Evolutionary conservation across 2,113 vertebrate genomes (phyloP), one percentile per base, ranked within the genome.

Genomic region (Leptobrachium leishanense): DNA sequence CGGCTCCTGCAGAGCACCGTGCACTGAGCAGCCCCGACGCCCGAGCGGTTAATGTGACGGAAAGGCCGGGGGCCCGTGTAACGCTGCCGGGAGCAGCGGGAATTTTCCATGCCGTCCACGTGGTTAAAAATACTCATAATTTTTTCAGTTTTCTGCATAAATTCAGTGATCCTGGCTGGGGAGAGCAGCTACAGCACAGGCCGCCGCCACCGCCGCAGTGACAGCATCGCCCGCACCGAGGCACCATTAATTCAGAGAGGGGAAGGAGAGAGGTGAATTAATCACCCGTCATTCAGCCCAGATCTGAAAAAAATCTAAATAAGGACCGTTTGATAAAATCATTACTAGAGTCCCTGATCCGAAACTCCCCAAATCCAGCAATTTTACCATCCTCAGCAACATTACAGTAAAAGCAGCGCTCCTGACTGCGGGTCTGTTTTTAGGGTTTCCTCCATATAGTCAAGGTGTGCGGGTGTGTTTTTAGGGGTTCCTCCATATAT

Each of bases 101-200:
- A 50, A 63, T 64, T 64, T 78, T 5, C 64, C 31, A 43, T 64
- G 43, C 39, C 15, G 39, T 64, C 77, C 44, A 15, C 55, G 50
- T 68, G 71, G 69, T 68, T 74, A 80, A 68, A 80, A 74, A 74
- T 65, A 79, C 42, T 67, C 39, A 40, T 62, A 73, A 73, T 73
- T 65, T 44, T 55, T 57, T 73, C 50, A 1, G 12, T 43, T 41
- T 72, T 63, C 50, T 79, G 68, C 77, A 79, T 72, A n/a, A 78
- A 79, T 79, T 65, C 44, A 65, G 43, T 79, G 68, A 78, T 78
- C 40, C 2, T 40, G 55, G 43, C 20, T 71, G 57, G 53, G 15
- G 76, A 65, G n/a, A 50, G 20, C 68, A 8, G 44, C 50, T 50
- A 70, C 12, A 31, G 13, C 12, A 20, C 11, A 2, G 43, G 43